phyloP scores from a whole-genome alignment of 1,140 invertebrate species.

The Hylaeus volcanicus region DNA sequence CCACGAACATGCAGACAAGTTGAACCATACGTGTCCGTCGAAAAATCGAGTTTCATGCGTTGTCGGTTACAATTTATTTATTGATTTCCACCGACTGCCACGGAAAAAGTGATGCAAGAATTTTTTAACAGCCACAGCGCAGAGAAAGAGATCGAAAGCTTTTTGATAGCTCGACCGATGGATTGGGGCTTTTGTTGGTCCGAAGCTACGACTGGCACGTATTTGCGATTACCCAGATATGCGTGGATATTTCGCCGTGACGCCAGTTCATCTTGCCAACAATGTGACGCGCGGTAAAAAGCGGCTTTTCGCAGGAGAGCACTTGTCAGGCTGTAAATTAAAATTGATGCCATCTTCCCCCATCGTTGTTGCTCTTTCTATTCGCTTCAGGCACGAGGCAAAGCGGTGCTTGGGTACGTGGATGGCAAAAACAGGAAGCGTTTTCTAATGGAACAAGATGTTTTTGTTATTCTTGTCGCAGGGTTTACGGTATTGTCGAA shows the following conservation, averaged over 20 bases:
- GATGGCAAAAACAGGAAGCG: no score
- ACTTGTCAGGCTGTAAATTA: slow-evolving; percentile 4
- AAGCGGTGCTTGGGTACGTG: no score
- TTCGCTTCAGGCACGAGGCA: no score
- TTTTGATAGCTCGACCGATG: slow-evolving; percentile 5
- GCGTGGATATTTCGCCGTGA: slow-evolving; percentile 1
- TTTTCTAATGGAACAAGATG: no score
- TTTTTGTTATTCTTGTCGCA: no score
- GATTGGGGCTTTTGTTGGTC: slow-evolving; percentile 3
- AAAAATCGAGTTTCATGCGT: slow-evolving; percentile 16
- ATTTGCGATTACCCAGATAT: slow-evolving; percentile 8
- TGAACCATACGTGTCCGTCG: background rate
- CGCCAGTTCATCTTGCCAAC: slow-evolving; percentile 20
- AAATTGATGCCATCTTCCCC: background rate
- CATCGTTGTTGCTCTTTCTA: no score
- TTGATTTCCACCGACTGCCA: slow-evolving; percentile 27
- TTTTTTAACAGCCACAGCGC: background rate
- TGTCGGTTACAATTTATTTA: slow-evolving; percentile 29
- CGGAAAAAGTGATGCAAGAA: background rate
- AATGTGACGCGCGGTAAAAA: slow-evolving; percentile 12
- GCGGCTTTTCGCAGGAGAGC: background rate
- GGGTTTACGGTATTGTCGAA: no score
- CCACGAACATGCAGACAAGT: background rate
- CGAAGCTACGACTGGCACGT: background rate
- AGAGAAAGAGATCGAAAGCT: slow-evolving; percentile 10